Base-by-base conservation (phyloP, 2,888 invertebrate species). In the Ophion obscuratus region DNA sequence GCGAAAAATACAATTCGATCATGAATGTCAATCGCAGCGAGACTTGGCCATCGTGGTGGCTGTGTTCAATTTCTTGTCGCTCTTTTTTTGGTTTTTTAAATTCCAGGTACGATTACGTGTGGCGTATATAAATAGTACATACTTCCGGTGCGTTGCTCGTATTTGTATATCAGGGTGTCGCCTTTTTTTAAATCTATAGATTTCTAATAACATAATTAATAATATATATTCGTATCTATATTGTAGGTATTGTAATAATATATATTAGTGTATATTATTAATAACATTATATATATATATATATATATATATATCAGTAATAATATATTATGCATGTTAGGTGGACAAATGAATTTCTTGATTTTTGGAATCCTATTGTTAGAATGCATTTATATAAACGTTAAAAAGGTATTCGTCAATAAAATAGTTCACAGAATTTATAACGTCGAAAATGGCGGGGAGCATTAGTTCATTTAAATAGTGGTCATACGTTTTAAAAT, bases 1-100 rank as follows among this genome's bases (percentile, higher is more conserved):
- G 20, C 44, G 20, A 14, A 14, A 68, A 68, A 36, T 10, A 62
- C 67, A 66, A 73, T 83, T 76, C 67, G 83, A 80, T 73, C 24
- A n/a, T 11, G 73, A 80, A 83, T 76, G 73, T 31, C 68, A 74
- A 74, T 68, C 74, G 57, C 77, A 83, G 83, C 14, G 53, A 83
- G 83, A 80, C 85, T 86, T 83, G 85, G 86, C 86, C 86, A 70
- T 77, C 5, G 53, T 53, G 64, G 80, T 83, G 80, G 77, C 86
- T 86, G 61, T 64, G 53, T 81, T 74, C 70, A 80, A 80, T 64
- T 67, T 83, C 68, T 83, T 59, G 77, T 73, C 81, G 61, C 53
- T 70, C 20, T 44, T 62, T 62, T 70, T 66, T 64, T 68, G 44
- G 36, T 74, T 61, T 40, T 74, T 61, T 74, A 53, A n/a, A 9